Evolutionary conservation across 1,140 invertebrate species (phyloP).

Genomic region (Cherax quadricarinatus): DNA sequence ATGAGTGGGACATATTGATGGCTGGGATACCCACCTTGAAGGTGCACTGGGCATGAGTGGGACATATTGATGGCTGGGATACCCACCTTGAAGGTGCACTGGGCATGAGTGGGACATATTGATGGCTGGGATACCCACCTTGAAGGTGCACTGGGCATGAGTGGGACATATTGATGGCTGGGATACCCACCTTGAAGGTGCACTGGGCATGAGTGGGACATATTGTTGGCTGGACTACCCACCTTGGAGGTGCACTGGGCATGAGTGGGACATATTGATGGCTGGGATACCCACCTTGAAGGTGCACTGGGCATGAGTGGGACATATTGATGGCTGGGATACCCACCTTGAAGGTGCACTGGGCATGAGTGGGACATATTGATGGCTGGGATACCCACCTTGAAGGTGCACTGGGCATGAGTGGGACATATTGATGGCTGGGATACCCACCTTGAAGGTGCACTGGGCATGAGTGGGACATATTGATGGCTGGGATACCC

Average conservation of each 20-base stretch:
- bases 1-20: too few relatives aligned
- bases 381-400: constrained; percentile 23
- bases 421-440: too few relatives aligned
- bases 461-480: constrained; percentile 82
- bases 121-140: constrained; percentile 23
- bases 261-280: too few relatives aligned
- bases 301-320: constrained; percentile 81
- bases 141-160: constrained; percentile 81
- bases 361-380: too few relatives aligned
- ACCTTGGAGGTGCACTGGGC: constrained; percentile 80
- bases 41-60: constrained; percentile 81
- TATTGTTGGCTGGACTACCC: background rate
- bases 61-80: too few relatives aligned
- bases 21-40: constrained; percentile 74
- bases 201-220: constrained; percentile 82
- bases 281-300: constrained; percentile 74
- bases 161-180: too few relatives aligned
- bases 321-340: too few relatives aligned
- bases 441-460: constrained; percentile 75
- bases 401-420: constrained; percentile 81
- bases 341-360: constrained; percentile 78
- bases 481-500: background rate
- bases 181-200: constrained; percentile 75
- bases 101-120: too few relatives aligned
- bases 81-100: constrained; percentile 78